phyloP scores from a whole-genome alignment of 2,113 vertebrate species.

The Rhagologus leucostigma region DNA sequence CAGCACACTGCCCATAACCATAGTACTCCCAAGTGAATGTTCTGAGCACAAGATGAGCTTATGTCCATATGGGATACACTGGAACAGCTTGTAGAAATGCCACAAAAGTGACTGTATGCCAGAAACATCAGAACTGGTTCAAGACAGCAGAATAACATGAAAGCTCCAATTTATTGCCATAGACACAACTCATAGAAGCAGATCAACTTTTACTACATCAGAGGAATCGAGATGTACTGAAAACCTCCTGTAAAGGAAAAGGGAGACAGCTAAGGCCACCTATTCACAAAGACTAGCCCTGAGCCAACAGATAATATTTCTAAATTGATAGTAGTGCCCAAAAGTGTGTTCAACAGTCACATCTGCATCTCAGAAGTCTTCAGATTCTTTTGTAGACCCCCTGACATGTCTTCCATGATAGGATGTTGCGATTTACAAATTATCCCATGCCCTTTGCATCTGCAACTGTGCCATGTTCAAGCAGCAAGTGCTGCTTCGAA shows the following conservation, averaged over 20 bases:
- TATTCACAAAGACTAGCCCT: neutral
- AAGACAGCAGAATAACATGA: neutral
- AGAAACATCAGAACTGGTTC: neutral
- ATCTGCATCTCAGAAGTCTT: neutral
- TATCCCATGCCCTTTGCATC: neutral
- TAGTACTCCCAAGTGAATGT: neutral
- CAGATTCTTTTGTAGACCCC: neutral
- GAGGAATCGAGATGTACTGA: neutral
- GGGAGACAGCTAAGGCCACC: neutral
- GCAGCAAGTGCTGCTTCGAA: neutral
- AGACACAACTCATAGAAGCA: neutral
- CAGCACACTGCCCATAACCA: neutral
- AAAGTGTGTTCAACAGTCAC: neutral
- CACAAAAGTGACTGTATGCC: neutral
- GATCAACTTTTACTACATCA: neutral
- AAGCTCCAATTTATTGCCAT: neutral
- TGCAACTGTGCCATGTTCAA: neutral
- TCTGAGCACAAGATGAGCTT: neutral
- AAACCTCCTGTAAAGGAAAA: neutral
- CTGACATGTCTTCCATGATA: neutral
- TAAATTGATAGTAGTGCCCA: neutral
- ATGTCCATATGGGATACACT: neutral
- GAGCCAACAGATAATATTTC: neutral
- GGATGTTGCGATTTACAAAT: neutral
- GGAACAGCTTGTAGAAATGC: neutral